phyloP scores from a whole-genome alignment of 2,113 vertebrate species.

The Clarias gariepinus region DNA sequence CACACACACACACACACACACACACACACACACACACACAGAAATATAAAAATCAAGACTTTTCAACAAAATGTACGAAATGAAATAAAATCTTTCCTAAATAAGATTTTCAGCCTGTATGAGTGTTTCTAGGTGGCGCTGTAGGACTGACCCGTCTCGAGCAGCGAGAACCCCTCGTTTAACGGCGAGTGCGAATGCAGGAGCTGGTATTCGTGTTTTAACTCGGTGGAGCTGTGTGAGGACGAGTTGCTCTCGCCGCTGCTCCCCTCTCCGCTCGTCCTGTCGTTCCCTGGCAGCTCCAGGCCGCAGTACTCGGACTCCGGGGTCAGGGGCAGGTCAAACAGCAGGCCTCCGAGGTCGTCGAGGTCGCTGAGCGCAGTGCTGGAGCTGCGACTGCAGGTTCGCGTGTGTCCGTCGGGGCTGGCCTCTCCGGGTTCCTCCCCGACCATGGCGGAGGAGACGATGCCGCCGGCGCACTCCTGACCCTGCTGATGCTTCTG shows the following conservation, averaged over 20 bases:
- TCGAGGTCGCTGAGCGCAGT: conserved; percentile 80
- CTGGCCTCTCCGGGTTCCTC: conserved; percentile 68
- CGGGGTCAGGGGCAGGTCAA: conserved; percentile 84
- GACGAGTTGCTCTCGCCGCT: conserved; percentile 73
- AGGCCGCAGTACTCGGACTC: conserved; percentile 81
- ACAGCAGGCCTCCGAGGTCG: conserved; percentile 81
- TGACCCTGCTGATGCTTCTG: conserved; percentile 90
- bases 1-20: conserved; percentile 19
- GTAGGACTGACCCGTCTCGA: conserved; percentile 78
- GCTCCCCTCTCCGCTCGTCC: conserved; percentile 57
- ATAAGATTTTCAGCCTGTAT: neutral
- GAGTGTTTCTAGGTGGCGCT: neutral
- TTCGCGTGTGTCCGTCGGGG: conserved; percentile 62
- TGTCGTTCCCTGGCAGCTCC: conserved; percentile 74
- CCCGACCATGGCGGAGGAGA: neutral
- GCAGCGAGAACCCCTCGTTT: conserved; percentile 72
- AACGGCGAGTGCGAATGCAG: conserved; percentile 71
- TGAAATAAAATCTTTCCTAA: neutral
- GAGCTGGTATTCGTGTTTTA: conserved; percentile 84
- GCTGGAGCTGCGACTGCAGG: conserved; percentile 80
- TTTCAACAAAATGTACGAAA: neutral
- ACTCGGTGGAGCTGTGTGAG: conserved; percentile 81
- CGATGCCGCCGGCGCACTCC: conserved; percentile 64
- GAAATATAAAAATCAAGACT: neutral
- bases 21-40: conserved; percentile 13